Base-by-base conservation (phyloP, 2,113 vertebrate genomes). In the Gasterosteus nipponicus region DNA sequence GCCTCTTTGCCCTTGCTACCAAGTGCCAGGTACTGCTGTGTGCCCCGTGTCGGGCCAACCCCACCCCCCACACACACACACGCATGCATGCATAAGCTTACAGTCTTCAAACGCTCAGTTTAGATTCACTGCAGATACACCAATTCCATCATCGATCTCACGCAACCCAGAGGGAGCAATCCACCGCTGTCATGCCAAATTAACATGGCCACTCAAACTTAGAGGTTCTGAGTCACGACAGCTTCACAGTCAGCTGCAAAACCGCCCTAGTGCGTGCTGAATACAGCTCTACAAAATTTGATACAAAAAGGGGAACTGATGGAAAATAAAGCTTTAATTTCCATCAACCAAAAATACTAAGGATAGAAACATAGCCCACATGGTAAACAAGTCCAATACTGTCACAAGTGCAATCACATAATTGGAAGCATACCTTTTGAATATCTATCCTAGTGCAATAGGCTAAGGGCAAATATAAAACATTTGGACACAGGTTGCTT, bases 401-500 rank as follows among this genome's bases (percentile, higher is more conserved):
- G 12, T 31, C 18, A 39, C 22, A 15, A 10, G 10, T 66, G 73
- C 35, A 53, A 9, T 56, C 12, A 39, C 19, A 76, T 60, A 66
- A 51, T 49, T 41, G 4, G 31, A 42, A 22, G 26, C 3, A 12
- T 19, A 26, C 16, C n/a, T 19, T 61, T 31, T 39, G 38, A 39
- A 31, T 57, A 14, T 53, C 16, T 10, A 19, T 65, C 49, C 22
- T 73, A 39, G 14, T 56, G 61, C 49, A 2, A 53, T 4, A 4
- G 18, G 46, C 19, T 16, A 15, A 73, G 15, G 35, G 38, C 18
- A 44, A 67, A 65, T 75, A 69, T 33, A 5, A 67, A 75, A 47
- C 72, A 84, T 61, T 18, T 77, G 85, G 65, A 81, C 77, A 56
- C 72, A 86, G 80, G 84, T 83, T 60, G 67, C 42, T 41, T 42